These are phyloP conservation scores for Anhinga rufa DNA, from an alignment of 2,113 vertebrate genomes.

Conservation along the genomic window DNA sequence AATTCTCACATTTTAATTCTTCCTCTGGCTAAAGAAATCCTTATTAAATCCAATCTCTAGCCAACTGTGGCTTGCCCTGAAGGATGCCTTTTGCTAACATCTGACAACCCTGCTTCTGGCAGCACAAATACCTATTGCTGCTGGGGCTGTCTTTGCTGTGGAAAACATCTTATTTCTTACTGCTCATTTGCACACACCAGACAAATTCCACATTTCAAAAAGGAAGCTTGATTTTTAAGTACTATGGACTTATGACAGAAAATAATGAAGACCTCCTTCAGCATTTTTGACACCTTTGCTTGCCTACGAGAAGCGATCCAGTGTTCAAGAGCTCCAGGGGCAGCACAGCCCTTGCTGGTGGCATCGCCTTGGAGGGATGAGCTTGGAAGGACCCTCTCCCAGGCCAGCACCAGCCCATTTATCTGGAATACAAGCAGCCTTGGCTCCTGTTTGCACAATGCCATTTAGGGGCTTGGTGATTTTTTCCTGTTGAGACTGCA, in stretches of 20 bases:
- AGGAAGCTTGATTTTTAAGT: neutral
- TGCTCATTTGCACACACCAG: neutral
- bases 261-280: neutral
- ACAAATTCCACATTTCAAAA: neutral
- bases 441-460: neutral
- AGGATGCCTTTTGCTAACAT: neutral
- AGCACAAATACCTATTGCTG: neutral
- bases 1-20: neutral
- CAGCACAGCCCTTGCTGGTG: neutral
- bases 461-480: too few species aligned
- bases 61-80: neutral
- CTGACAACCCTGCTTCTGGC: neutral
- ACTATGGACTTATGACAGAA: neutral
- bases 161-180: neutral
- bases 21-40: neutral
- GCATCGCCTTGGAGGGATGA: neutral
- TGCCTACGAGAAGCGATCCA: neutral
- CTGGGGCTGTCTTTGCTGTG: neutral
- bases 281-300: neutral
- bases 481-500: neutral
- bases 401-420: accelerated
- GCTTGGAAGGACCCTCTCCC: neutral
- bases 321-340: neutral
- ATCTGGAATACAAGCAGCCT: neutral
- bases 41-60: neutral